Evolutionary conservation across 2,113 vertebrate genomes (phyloP), one percentile per base, ranked within the genome.

Genomic region (Paedocypris sp.): DNA sequence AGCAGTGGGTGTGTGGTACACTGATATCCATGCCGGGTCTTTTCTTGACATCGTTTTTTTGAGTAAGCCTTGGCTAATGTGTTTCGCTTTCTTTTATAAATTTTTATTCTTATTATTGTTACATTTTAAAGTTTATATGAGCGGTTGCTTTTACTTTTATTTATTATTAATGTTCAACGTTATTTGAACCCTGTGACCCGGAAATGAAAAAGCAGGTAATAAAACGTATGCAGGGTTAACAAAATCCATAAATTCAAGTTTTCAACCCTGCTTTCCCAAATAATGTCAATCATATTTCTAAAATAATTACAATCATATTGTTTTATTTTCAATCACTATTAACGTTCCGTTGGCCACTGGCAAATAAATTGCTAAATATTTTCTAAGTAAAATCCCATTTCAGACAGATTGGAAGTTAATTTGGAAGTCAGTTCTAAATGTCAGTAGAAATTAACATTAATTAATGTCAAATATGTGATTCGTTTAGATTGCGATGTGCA

Each of bases 351-450:
- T 23, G 19, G 52, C 5, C 35, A 56, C 18, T 18, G 36, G 35
- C 52, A 39, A 15, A 41, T 56, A n/a, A 19, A 41, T 56, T 56
- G 22, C 19, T 19, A 59, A 20, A 22, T 54, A 28, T 36, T 64
- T 69, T 41, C 23, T 20, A 53, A 69, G 3, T 22, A 53, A 59
- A 35, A 12, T 39, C 16, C 15, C 15, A 26, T 60, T n/a, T 47
- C 19, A 69, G 41, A 39, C 13, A 38, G 19, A 15, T 50, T 22
- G 13, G 22, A 64, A 64, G 60, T 60, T 25, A 38, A 60, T 69
- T 69, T 53, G 22, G 6, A 11, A 22, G n/a, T 60, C 23, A 36
- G 59, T 64, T 53, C 47, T 60, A 52, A 69, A 64, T 51, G 60
- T 50, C 60, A 69, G 19, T n/a, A 11, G 48, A 39, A 49, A 60